These are phyloP conservation scores for Ylistrum balloti DNA, from an alignment of 1,140 invertebrate species.

Conservation along the genomic window DNA sequence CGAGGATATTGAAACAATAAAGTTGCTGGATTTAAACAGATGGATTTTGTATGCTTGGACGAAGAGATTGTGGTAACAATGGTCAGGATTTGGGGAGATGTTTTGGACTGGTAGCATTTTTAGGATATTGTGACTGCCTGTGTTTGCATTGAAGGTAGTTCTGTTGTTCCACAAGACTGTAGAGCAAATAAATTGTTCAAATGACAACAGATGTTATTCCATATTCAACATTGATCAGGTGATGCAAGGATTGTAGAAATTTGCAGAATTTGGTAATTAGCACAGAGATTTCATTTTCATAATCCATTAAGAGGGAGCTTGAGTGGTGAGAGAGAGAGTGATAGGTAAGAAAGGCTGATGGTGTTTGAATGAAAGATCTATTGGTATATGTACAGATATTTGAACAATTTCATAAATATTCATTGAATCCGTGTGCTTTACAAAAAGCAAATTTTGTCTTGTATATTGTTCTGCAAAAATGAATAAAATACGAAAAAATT, in stretches of 20 bases:
- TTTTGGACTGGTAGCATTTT: not conserved
- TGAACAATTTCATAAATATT: not conserved
- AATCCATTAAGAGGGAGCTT: not conserved
- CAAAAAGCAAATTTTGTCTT: not conserved
- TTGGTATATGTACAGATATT: not conserved
- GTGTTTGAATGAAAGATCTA: not conserved
- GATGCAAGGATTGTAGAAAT: not conserved
- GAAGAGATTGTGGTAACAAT: too few relatives aligned
- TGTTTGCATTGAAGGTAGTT: too few relatives aligned
- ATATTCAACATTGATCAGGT: not conserved
- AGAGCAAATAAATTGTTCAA: not conserved
- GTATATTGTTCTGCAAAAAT: not conserved
- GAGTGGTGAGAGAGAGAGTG: not conserved
- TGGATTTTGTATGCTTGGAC: too few relatives aligned
- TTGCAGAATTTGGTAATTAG: not conserved
- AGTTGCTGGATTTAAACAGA: too few relatives aligned
- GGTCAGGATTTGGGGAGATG: not conserved
- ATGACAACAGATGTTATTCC: not conserved
- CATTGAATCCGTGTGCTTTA: conserved; percentile 5
- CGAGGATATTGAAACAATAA: too few relatives aligned
- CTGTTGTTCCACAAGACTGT: not conserved
- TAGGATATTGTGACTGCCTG: not conserved
- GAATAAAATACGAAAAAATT: not conserved
- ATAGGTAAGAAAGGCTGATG: not conserved
- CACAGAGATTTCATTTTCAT: not conserved